Conservation (phyloP, 2,888 invertebrate species). For the Synanthedon myopaeformis region DNA sequence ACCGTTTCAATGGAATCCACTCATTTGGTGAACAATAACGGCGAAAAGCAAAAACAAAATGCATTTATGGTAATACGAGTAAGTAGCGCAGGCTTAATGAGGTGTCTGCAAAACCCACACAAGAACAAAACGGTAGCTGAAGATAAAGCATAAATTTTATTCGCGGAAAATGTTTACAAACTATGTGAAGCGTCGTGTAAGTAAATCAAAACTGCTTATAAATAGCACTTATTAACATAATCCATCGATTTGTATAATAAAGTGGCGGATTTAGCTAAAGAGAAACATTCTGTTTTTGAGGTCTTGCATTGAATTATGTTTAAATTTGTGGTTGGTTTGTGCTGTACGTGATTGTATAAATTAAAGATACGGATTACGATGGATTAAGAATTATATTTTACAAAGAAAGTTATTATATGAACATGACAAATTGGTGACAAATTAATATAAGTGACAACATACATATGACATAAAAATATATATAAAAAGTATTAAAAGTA, state of each 20-base stretch:
- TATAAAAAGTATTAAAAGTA: no score
- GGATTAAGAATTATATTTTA: no score
- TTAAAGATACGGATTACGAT: no score
- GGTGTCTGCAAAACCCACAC: conserved; percentile 46
- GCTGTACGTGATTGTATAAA: no score
- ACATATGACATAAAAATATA: no score
- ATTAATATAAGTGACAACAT: no score
- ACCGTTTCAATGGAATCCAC: conserved; percentile 18
- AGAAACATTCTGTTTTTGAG: conserved; percentile 40
- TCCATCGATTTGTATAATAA: conserved; percentile 63
- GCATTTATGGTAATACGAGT: conserved; percentile 31
- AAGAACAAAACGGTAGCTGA: conserved; percentile 53
- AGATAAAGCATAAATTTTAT: conserved; percentile 54
- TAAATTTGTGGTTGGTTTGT: no score
- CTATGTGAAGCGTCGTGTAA: conserved; percentile 34
- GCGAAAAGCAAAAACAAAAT: conserved; percentile 20
- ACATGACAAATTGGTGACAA: no score
- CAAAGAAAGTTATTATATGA: no score
- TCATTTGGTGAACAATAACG: conserved; percentile 17
- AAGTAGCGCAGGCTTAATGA: conserved; percentile 28
- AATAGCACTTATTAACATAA: conserved; percentile 61
- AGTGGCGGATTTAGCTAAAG: conserved; percentile 49
- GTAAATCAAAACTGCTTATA: conserved; percentile 63
- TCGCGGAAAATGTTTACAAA: conserved; percentile 45
- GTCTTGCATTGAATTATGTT: conserved; percentile 29